These are phyloP conservation scores for Eupeodes latifasciatus DNA, from an alignment of 2,888 invertebrate genomes.

Conservation along the genomic window DNA sequence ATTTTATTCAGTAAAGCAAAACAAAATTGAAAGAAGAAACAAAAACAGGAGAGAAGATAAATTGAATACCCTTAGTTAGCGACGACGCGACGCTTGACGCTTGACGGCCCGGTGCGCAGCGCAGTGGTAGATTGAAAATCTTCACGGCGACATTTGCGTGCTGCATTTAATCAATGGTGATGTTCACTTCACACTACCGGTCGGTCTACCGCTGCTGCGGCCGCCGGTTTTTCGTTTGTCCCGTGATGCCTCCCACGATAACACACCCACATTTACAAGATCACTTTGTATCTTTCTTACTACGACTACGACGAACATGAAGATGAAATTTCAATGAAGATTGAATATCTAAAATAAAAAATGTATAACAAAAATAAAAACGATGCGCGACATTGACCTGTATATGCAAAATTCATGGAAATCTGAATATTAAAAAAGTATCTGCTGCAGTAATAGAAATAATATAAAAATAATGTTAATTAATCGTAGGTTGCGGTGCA, in stretches of 20 bases:
- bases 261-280: conserved; percentile 45
- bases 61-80: conserved; percentile 13
- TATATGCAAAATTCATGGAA: conserved; percentile 69
- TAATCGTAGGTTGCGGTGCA: conserved; percentile 37
- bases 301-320: conserved; percentile 1
- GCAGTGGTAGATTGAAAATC: conserved; percentile 36
- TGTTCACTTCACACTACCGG: conserved; percentile 39
- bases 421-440: conserved; percentile 34
- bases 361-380: conserved; percentile 57
- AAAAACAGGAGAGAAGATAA: conserved; percentile 24
- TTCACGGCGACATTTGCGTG: conserved; percentile 48
- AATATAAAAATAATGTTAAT: conserved; percentile 33
- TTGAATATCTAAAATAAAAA: conserved; percentile 16
- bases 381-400: conserved; percentile 71
- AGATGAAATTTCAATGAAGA: conserved; percentile 17
- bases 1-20: conserved; percentile 44
- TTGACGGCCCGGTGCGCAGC: neutral
- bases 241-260: conserved; percentile 22
- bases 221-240: neutral
- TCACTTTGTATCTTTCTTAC: conserved; percentile 5
- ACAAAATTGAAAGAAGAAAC: neutral
- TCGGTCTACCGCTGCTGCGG: neutral
- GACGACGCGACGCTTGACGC: neutral
- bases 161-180: conserved; percentile 60
- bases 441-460: conserved; percentile 26